Evolutionary conservation across 2,888 invertebrate genomes (phyloP), one percentile per base, ranked within the genome.

Genomic region (Troides aeacus): DNA sequence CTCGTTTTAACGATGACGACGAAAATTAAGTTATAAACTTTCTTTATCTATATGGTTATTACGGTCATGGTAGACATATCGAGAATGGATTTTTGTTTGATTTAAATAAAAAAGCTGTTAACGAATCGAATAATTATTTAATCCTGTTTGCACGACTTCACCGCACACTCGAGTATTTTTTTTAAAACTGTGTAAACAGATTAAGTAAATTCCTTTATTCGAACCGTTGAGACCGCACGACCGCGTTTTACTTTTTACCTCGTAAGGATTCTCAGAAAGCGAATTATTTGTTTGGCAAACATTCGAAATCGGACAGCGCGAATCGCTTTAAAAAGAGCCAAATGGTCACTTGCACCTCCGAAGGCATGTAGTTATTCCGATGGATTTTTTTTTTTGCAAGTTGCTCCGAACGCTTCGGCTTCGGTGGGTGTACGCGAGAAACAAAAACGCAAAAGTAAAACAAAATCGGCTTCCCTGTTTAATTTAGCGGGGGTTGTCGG

Each of bases 401-500:
- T 74, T 75, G 71, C 73, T 74, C 74, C 70, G 63, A 60, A 61
- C 71, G 64, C 61, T 71, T 75, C 74, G 78, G 78, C 78, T 81
- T 84, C 79, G 77, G 78, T 79, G 80, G 79, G 79, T 63, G 68
- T 63, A 63, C 79, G 80, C 79, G 79, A 79, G 78, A 80, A 82
- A 84, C 84, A 84, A 86, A 88, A 84, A 81, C 73, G 72, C 74
- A 79, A 81, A 86, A 85, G 79, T 77, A 81, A 82, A 87, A 86
- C 82, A 86, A 89, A 89, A 88, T 88, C 85, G 84, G 85, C 87
- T 85, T 82, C 85, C 85, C 84, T 88, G 89, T 91, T 90, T 90
- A 90, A 92, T 91, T 92, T 92, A 88, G 89, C 89, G 85, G 84
- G 85, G 86, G 85, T 80, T 84, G 87, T 86, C 82, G 83, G 85